Conservation (phyloP, 2,113 vertebrate species). For the mouse (Mus musculus) region DNA sequence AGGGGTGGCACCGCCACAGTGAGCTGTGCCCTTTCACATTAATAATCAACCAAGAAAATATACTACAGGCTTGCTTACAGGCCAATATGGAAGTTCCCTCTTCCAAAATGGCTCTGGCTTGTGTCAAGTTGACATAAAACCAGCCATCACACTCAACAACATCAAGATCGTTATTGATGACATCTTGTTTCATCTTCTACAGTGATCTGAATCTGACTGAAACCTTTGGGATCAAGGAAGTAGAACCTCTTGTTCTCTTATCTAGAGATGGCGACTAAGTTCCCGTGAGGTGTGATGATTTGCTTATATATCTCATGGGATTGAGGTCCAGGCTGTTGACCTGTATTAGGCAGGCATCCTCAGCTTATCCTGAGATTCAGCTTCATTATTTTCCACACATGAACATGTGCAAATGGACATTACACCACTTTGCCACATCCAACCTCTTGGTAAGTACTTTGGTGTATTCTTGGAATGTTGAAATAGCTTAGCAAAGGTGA, state of each 20-base stretch:
- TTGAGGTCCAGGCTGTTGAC: neutral
- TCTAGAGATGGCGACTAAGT: neutral
- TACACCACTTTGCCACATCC: neutral
- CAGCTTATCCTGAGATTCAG: neutral
- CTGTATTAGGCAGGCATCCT: neutral
- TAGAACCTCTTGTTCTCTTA: neutral
- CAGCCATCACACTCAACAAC: neutral
- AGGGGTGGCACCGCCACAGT: too few relatives aligned
- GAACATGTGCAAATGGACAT: too few relatives aligned
- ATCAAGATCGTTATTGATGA: neutral
- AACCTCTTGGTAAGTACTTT: neutral
- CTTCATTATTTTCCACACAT: neutral
- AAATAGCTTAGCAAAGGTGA: neutral
- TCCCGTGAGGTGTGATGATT: neutral
- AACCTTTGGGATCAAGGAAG: neutral
- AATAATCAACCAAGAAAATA: neutral
- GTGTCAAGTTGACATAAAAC: neutral
- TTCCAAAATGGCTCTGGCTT: neutral
- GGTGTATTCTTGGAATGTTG: neutral
- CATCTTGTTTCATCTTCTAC: neutral
- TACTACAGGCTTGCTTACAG: neutral
- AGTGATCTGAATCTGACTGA: neutral
- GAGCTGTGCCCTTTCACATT: neutral
- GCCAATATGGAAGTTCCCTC: neutral
- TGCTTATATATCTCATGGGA: neutral